Evolutionary conservation across 1,140 invertebrate genomes (phyloP).

Genomic region (Pseudomyrmex dendroicus): DNA sequence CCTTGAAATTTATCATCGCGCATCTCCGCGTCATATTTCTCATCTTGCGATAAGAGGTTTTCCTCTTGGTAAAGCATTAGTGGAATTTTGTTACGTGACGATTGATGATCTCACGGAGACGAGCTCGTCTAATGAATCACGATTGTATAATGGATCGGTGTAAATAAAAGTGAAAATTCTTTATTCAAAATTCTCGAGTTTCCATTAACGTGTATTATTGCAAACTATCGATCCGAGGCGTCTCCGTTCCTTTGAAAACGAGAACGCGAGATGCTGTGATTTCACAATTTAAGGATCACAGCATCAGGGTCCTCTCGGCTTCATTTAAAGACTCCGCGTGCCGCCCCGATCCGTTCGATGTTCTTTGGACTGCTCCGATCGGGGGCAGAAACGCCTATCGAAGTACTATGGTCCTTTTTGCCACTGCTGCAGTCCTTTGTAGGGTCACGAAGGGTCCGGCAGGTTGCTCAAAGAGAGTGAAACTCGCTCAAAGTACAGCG

Average conservation of each 20-base stretch:
- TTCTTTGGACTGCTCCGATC: conserved; percentile 59
- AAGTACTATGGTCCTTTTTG: conserved; percentile 70
- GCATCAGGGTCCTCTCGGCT: conserved; percentile 60
- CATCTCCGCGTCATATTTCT: background rate
- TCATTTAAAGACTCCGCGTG: conserved; percentile 66
- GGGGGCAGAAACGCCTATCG: conserved; percentile 65
- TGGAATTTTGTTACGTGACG: background rate
- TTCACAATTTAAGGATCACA: conserved; percentile 56
- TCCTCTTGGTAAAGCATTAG: background rate
- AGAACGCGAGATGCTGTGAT: conserved; percentile 40
- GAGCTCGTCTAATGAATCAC: background rate
- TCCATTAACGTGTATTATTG: background rate
- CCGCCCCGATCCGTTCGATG: conserved; percentile 56
- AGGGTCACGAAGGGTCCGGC: conserved; percentile 66
- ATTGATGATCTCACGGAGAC: conserved; percentile 12
- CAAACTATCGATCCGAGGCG: background rate
- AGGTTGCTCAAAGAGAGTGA: conserved; percentile 69
- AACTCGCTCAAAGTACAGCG: conserved; percentile 61
- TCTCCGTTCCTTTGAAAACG: background rate
- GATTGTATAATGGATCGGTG: background rate
- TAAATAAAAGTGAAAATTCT: background rate
- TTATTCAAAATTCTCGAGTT: background rate
- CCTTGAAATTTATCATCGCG: conserved; percentile 30
- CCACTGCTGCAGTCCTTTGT: conserved; percentile 45
- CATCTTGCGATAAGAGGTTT: background rate